A percentile compares a stretch with the other conserved stretches of the same genome.
Conservation (phyloP, 2,888 invertebrate genomes). For the Lapara coniferarum region DNA sequence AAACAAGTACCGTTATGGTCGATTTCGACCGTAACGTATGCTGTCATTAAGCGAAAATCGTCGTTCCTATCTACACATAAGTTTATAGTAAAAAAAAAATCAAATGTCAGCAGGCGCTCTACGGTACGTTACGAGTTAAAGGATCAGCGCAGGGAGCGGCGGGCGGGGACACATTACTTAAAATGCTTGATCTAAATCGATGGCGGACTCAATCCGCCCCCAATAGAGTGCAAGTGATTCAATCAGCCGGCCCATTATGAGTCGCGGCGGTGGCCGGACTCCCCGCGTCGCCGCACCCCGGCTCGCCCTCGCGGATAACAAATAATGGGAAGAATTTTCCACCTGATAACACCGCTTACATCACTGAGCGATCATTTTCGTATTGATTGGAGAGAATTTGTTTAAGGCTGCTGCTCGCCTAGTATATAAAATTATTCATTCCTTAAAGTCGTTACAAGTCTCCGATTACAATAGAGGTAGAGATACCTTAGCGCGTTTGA, state of each 20-base stretch:
- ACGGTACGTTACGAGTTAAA: too few species aligned
- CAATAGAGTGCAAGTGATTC: constrained; percentile 68
- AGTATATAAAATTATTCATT: background rate
- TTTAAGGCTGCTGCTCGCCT: background rate
- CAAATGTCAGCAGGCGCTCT: too few species aligned
- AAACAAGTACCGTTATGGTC: too few species aligned
- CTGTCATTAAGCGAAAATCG: too few species aligned
- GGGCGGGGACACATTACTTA: constrained; percentile 30
- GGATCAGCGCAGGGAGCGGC: background rate
- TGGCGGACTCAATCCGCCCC: constrained; percentile 60
- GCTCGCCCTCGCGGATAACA: constrained; percentile 51
- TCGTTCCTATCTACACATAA: too few species aligned
- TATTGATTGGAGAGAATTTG: background rate
- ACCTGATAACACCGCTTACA: constrained; percentile 52
- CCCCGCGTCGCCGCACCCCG: constrained; percentile 20
- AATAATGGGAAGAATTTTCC: constrained; percentile 63
- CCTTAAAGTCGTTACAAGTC: too few species aligned
- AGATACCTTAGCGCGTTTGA: too few species aligned
- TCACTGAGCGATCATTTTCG: background rate
- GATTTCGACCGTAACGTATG: too few species aligned
- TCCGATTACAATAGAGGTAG: too few species aligned
- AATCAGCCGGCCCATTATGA: constrained; percentile 68
- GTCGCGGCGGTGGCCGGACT: constrained; percentile 5
- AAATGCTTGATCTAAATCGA: constrained; percentile 47
- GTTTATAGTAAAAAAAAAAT: too few species aligned